phyloP scores from a whole-genome alignment of 2,888 invertebrate genomes.

The Apotomis capreana region DNA sequence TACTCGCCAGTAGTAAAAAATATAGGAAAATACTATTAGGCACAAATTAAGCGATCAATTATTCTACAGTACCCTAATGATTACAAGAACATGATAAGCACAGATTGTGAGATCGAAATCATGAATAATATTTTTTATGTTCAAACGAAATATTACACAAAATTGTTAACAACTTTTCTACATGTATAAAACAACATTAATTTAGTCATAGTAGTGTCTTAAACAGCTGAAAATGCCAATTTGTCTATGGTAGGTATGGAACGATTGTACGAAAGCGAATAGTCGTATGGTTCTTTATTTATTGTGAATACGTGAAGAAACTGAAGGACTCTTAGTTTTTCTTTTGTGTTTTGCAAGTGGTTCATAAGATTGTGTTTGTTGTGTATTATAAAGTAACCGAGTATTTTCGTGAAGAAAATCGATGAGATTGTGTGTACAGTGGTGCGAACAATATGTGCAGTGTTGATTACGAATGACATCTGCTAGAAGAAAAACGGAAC shows the following conservation, averaged over 20 bases:
- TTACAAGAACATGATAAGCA: too few species aligned
- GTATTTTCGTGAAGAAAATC: slow-evolving; percentile 61
- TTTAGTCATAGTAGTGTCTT: not conserved
- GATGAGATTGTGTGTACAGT: slow-evolving; percentile 65
- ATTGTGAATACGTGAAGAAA: slow-evolving; percentile 56
- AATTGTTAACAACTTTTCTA: too few species aligned
- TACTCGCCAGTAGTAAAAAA: slow-evolving; percentile 30
- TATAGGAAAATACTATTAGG: not conserved
- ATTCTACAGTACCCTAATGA: too few species aligned
- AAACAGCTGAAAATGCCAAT: slow-evolving; percentile 21
- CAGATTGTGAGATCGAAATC: too few species aligned
- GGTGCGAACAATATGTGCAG: slow-evolving; percentile 73
- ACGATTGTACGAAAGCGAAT: slow-evolving; percentile 36
- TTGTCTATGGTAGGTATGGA: slow-evolving; percentile 40
- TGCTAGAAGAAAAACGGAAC: slow-evolving; percentile 72
- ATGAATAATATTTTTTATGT: too few species aligned
- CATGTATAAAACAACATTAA: too few species aligned
- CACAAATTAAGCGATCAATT: not conserved
- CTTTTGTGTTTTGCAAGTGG: slow-evolving; percentile 55
- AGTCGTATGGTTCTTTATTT: slow-evolving; percentile 41
- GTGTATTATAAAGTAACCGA: slow-evolving; percentile 54
- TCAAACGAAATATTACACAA: too few species aligned
- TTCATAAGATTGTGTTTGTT: slow-evolving; percentile 53
- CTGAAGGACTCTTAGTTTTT: slow-evolving; percentile 56
- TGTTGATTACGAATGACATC: slow-evolving; percentile 81